Evolutionary conservation across 2,797 vertebrate species (phyloP).

Genomic region (Florisuga fusca): DNA sequence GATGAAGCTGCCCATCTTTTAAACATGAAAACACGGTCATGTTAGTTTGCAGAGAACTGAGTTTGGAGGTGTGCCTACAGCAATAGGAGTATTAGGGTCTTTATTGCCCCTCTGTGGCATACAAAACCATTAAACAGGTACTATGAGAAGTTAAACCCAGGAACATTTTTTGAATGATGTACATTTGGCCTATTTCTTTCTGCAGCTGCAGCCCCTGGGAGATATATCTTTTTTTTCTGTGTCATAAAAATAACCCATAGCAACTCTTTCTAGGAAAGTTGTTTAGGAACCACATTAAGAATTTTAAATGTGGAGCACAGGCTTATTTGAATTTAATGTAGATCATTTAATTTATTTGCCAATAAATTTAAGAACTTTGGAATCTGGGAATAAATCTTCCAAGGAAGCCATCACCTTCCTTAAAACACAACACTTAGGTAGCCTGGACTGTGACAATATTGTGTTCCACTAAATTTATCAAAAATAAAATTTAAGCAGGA

Average conservation of each 20-base stretch:
- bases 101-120: background rate
- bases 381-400: background rate
- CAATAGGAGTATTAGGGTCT: background rate
- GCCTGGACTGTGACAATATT: background rate
- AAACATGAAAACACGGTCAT: background rate
- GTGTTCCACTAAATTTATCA: background rate
- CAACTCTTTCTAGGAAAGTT: constrained; percentile 1
- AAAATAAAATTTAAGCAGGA: background rate
- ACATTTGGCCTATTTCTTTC: background rate
- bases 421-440: background rate
- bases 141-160: background rate
- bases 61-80: background rate
- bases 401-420: background rate
- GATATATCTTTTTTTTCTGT: background rate
- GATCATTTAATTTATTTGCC: background rate
- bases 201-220: background rate
- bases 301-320: background rate
- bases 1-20: background rate
- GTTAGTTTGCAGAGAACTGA: background rate
- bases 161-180: background rate
- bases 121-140: background rate
- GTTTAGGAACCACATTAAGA: background rate
- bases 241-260: background rate
- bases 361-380: background rate
- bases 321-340: background rate